Evolutionary conservation across 2,113 vertebrate genomes (phyloP), one percentile per base, ranked within the genome.

Genomic region (Bos indicus): DNA sequence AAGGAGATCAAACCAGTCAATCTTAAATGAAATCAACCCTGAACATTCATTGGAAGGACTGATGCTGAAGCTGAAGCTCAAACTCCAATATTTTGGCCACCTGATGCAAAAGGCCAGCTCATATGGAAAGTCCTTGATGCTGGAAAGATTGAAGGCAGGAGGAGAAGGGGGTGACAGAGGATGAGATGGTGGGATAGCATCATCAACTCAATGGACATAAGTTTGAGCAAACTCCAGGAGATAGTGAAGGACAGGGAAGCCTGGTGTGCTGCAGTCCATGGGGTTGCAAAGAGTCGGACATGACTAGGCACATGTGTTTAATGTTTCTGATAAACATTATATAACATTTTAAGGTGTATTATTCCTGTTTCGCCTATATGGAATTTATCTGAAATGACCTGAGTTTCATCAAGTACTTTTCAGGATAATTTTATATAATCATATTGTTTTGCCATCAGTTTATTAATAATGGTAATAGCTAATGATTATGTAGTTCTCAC

Each of bases 251-350:
- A 64, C 0, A 2, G 62, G 62, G 30, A 64, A 64, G n/a, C 21
- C 71, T 74, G 11, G 21, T 74, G 71, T 23, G 21, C 21, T 43
- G 6, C 21, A 74, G 71, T 43, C 21, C 36, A 74, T 43, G 11
- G 36, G 36, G 36, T 77, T 43, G 36, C 36, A 77, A 43, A 77
- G 40, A 43, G 71, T 77, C 0, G 3, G 40, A 77, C 71, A 43
- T 26, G 12, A 77, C 71, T 77, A 19, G 23, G 40, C 40, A 77
- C 43, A 62, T 4, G 67, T 67, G 0, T 83, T 51, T 90, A 23
- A 57, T 87, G 12, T 46, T 90, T 96, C 88, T 97, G 15, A 87
- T 82, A 82, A 74, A 48, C 80, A 92, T 46, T 97, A 90, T 74
- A 93, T n/a, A 95, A 86, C 10, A 67, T 60, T 43, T 43, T 91